A percentile compares a stretch with the other conserved stretches of the same genome.
These are phyloP conservation scores for Arion vulgaris DNA, from an alignment of 1,140 invertebrate species.

Conservation along the genomic window DNA sequence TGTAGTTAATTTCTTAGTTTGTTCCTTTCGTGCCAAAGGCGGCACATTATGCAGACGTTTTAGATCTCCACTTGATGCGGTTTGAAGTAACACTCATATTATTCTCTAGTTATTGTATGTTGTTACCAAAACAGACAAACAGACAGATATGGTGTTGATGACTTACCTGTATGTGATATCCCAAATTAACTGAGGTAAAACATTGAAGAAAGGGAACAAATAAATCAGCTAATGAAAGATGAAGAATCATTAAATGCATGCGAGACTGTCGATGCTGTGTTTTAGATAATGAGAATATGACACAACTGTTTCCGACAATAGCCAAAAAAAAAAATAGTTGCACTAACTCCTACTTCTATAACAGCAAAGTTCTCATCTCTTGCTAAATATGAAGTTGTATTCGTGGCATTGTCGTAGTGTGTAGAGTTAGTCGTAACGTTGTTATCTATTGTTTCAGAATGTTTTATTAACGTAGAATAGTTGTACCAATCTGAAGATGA, in stretches of 20 bases:
- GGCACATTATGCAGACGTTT: no score
- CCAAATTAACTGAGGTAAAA: slow-evolving; percentile 82
- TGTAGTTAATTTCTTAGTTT: no score
- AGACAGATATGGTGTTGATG: no score
- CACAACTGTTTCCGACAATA: slow-evolving; percentile 79
- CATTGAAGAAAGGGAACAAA: slow-evolving; percentile 82
- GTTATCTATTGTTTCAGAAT: no score
- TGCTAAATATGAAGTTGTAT: not conserved
- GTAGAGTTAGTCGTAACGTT: not conserved
- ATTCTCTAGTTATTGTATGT: no score
- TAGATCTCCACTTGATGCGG: no score
- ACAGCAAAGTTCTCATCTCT: slow-evolving; percentile 39
- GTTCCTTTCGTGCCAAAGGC: no score
- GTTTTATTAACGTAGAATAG: no score
- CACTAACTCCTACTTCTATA: slow-evolving; percentile 75
- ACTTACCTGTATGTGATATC: slow-evolving; percentile 76
- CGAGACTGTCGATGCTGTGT: slow-evolving; percentile 77
- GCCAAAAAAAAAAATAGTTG: slow-evolving; percentile 79
- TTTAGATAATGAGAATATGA: slow-evolving; percentile 75
- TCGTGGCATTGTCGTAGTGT: slow-evolving; percentile 12
- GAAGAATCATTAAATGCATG: slow-evolving; percentile 84
- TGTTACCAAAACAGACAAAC: no score
- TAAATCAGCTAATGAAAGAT: slow-evolving; percentile 82
- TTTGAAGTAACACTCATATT: no score
- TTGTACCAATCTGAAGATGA: not conserved